phyloP scores from a whole-genome alignment of 1,140 invertebrate genomes.

The Neoseiulus cucumeris region DNA sequence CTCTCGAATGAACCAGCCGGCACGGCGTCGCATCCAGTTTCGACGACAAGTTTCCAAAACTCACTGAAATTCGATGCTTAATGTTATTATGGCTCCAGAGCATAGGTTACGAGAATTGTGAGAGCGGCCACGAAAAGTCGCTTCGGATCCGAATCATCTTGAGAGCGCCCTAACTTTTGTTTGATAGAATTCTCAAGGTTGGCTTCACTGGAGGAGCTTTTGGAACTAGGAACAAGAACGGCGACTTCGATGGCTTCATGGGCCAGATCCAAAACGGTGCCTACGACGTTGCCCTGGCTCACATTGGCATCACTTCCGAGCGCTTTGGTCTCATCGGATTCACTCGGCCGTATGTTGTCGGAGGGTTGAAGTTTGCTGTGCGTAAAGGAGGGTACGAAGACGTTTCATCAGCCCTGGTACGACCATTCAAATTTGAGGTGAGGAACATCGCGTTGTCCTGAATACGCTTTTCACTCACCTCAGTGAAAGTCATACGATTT shows the following conservation, averaged over 20 bases:
- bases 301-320: not conserved
- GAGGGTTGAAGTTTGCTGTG: not conserved
- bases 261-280: not conserved
- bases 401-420: not conserved
- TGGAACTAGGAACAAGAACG: not conserved
- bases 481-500: not conserved
- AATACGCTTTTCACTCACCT: not conserved
- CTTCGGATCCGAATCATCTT: too few species aligned
- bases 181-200: not conserved
- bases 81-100: too few species aligned
- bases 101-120: too few species aligned
- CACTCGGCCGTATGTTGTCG: not conserved
- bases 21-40: too few species aligned
- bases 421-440: not conserved
- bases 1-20: too few species aligned
- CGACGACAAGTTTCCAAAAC: too few species aligned
- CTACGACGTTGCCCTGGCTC: not conserved
- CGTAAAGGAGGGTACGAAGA: not conserved
- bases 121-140: too few species aligned
- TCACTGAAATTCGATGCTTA: too few species aligned
- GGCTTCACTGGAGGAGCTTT: not conserved
- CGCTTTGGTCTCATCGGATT: not conserved
- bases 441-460: not conserved
- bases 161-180: too few species aligned
- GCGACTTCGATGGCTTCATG: not conserved